Conservation (phyloP, 2,888 invertebrate species). For the Caenorhabditis imperialis region DNA sequence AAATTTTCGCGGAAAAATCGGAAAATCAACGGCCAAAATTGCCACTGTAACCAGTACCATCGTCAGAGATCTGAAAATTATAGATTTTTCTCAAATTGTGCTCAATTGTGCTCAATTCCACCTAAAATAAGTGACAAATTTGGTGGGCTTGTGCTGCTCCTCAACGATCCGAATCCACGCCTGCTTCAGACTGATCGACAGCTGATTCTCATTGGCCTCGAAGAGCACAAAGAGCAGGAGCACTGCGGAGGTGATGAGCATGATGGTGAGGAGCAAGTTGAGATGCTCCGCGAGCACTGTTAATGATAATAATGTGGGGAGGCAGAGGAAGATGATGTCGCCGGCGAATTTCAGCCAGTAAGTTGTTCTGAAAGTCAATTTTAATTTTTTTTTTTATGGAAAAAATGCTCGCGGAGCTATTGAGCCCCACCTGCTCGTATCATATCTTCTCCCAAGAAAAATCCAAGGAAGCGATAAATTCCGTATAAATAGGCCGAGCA, state of each 20-base stretch:
- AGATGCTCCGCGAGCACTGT: conserved; percentile 58
- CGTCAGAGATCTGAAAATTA: conserved; percentile 50
- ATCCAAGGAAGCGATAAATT: conserved; percentile 71
- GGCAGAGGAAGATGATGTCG: conserved; percentile 67
- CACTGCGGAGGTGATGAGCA: conserved; percentile 25
- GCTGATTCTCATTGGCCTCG: conserved; percentile 33
- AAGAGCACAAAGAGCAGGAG: conserved; percentile 31
- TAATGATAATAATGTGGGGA: conserved; percentile 60
- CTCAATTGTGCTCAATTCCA: background rate
- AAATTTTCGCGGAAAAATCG: conserved; percentile 87
- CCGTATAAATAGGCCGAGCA: conserved; percentile 58
- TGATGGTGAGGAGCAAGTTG: conserved; percentile 13
- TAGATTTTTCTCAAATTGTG: conserved; percentile 26
- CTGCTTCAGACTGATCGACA: background rate
- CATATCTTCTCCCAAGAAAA: conserved; percentile 61
- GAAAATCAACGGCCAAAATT: conserved; percentile 95
- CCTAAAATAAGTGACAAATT: conserved; percentile 69
- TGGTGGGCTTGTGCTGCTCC: conserved; percentile 65
- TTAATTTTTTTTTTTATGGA: conserved; percentile 3
- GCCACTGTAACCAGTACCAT: conserved; percentile 85
- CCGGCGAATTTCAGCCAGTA: conserved; percentile 70
- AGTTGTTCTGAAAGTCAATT: conserved; percentile 7
- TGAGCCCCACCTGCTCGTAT: conserved; percentile 33
- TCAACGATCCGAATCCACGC: conserved; percentile 61
- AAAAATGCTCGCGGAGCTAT: too few relatives aligned